Percentiles rank a stretch among this genome's conserved stretches.
phyloP scores from a whole-genome alignment of 2,113 vertebrate species.

The Phoxinus phoxinus region DNA sequence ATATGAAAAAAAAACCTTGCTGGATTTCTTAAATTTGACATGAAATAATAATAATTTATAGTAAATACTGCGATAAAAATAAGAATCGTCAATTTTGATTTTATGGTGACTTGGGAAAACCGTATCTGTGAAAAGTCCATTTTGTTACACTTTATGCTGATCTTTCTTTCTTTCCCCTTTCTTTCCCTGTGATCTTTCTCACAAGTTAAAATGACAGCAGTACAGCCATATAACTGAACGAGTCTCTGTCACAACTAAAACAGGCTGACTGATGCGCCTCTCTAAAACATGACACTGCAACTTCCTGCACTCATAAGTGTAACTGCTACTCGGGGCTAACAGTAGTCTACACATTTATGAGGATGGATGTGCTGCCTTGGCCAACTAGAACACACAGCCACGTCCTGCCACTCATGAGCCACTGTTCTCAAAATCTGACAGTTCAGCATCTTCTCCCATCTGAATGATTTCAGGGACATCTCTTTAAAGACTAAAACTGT shows the following conservation, averaged over 20 bases:
- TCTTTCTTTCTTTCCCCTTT: not conserved
- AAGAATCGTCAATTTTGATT: too few relatives aligned
- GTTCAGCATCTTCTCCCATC: not conserved
- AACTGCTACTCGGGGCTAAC: not conserved
- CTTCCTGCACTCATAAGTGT: constrained; percentile 25
- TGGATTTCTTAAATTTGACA: too few relatives aligned
- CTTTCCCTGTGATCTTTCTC: not conserved
- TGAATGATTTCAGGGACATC: not conserved
- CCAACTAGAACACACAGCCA: not conserved
- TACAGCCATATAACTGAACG: not conserved
- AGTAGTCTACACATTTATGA: not conserved
- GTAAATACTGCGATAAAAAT: too few relatives aligned
- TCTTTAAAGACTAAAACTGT: not conserved
- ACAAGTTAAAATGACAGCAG: not conserved
- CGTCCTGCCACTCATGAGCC: not conserved
- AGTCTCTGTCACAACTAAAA: not conserved
- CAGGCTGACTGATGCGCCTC: not conserved
- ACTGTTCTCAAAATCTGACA: not conserved
- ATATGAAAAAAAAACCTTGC: too few relatives aligned
- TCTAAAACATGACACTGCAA: not conserved
- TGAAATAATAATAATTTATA: too few relatives aligned
- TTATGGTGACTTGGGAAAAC: too few relatives aligned
- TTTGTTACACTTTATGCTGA: not conserved
- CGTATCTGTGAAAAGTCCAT: too few relatives aligned
- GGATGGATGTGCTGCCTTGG: not conserved